These are phyloP conservation scores for Hydropotes inermis DNA, from an alignment of 2,113 vertebrate genomes.

Conservation along the genomic window DNA sequence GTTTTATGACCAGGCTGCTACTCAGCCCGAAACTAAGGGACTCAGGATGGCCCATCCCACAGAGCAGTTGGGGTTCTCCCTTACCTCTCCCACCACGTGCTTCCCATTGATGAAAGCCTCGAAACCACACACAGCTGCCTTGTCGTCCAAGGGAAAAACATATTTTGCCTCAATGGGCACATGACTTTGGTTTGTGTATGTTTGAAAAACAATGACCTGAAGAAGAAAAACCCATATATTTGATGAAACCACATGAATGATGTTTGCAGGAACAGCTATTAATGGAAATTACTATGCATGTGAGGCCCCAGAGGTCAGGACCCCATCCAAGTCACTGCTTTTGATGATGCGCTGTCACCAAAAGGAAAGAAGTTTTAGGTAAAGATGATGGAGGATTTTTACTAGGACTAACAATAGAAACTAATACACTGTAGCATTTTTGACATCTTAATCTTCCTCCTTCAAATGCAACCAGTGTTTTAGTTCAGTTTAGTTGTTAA, in stretches of 20 bases:
- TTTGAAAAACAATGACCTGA: conserved; percentile 90
- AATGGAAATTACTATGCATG: background rate
- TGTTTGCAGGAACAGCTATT: background rate
- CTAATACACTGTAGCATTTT: background rate
- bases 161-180: conserved; percentile 91
- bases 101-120: conserved; percentile 94
- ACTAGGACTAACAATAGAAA: background rate
- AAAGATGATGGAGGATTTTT: background rate
- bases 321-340: background rate
- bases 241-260: background rate
- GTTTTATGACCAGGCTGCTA: background rate
- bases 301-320: background rate
- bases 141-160: conserved; percentile 89
- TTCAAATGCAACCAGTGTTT: background rate
- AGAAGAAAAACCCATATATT: conserved; percentile 1
- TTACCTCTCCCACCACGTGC: conserved; percentile 90
- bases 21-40: background rate
- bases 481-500: background rate
- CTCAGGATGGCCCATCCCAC: background rate
- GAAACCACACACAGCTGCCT: conserved; percentile 91
- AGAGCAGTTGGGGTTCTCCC: background rate
- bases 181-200: conserved; percentile 84
- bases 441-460: background rate
- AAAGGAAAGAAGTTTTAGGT: background rate
- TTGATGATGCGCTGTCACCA: background rate